Base-by-base conservation (phyloP, 2,888 invertebrate species). In the Tipula vernalis region DNA sequence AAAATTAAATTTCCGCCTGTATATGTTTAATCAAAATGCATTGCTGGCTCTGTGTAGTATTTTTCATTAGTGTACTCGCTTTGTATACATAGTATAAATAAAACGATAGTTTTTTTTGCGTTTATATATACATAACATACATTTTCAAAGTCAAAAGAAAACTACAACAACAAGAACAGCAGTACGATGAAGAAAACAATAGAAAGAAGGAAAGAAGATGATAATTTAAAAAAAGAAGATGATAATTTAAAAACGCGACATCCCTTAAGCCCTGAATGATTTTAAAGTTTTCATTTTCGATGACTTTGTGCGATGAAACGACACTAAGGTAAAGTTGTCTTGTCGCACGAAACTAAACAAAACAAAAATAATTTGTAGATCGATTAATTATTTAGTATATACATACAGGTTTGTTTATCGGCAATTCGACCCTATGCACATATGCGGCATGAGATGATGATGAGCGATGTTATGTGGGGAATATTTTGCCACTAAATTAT, bases 181-280 rank as follows among this genome's bases (percentile, higher is more conserved):
- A 28, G 71, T 10, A 12, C 71, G 10, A 28, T n/a, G 28, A 71
- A 18, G 10, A 71, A 71, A 28, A 71, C 28, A 71, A 71, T 28
- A 28, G 71, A 71, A 71, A 71, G 3, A 28, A 10, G 3, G 28
- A 71, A 71, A 71, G 71, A 71, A 71, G 28, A 71, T 71, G 71
- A 71, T 71, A 71, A 3, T 71, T 2, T 71, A 28, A 10, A 10
- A 71, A 71, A 71, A 71, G 71, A 71, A 71, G 28, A 71, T 71
- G 71, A 71, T 71, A 71, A 71, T 71, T 71, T 71, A 71, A 71
- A 71, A 71, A 71, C 71, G 71, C 71, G 71, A 71, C 71, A 71
- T 71, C 71, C 71, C 71, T 71, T 71, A 71, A 71, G 71, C 71
- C 71, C 71, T 71, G 28, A 71, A 71, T 71, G 71, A 71, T 71